Base-by-base conservation (phyloP, 2,888 invertebrate genomes). In the Globia sparganii region DNA sequence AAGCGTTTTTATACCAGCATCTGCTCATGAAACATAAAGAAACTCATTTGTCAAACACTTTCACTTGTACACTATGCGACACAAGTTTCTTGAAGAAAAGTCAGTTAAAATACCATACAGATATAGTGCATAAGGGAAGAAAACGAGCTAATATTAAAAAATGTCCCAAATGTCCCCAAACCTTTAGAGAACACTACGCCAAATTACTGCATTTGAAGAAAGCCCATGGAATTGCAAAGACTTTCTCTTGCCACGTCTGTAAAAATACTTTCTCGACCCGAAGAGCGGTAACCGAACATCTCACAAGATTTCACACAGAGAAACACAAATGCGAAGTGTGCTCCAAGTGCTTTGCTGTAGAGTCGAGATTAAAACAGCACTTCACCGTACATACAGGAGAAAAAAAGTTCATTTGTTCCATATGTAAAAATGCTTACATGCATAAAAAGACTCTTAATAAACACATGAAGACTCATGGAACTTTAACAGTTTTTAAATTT, bases 351-450 rank as follows among this genome's bases (percentile, higher is more conserved):
- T 97, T 97, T 43, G 91, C 94, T 2, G 94, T 95, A 84, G 93
- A 94, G 53, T 96, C 95, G 4, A 94, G 93, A 86, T 92, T 97
- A 13, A 95, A 94, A 74, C 93, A 94, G 43, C 97, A 97, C 74
- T 93, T 95, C 91, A 84, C 91, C 0, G 93, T 77, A 0, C 88
- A 88, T 40, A 94, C 94, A 0, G 95, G 95, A 0, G 96, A 96
- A 77, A 92, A 93, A 13, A 94, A 91, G 66, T 97, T 94, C 43
- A 84, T 92, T 4, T 97, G 97, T 75, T 87, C 90, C 0, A 83
- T 96, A 0, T 97, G 97, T 76, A 92, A 94, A 40, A 96, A 96
- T 58, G 91, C 94, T 1, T 97, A 96, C 66, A 94, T 95, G 89
- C 92, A 95, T 43, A 93, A 94, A 37, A 92, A 93, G 77, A 93